phyloP scores from a whole-genome alignment of 2,888 invertebrate species.

The Philereme transversata region DNA sequence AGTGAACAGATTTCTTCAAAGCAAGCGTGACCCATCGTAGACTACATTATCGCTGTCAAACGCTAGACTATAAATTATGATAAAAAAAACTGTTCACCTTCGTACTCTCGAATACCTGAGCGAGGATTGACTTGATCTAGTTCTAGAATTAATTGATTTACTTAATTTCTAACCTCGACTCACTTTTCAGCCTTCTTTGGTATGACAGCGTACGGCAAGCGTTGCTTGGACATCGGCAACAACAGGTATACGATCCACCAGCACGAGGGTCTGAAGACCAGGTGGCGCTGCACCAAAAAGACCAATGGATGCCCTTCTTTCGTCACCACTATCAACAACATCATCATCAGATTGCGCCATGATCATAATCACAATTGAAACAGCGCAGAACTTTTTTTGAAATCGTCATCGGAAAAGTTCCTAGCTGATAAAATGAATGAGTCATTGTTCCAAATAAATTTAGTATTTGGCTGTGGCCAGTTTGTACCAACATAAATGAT shows the following conservation, averaged over 20 bases:
- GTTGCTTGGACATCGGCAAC: conserved; percentile 59
- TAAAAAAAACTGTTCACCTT: too few species aligned
- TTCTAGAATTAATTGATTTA: neutral
- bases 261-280: conserved; percentile 60
- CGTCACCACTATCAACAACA: conserved; percentile 43
- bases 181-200: conserved; percentile 57
- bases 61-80: too few species aligned
- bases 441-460: too few species aligned
- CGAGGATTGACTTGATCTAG: too few species aligned
- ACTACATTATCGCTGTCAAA: too few species aligned
- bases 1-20: too few species aligned
- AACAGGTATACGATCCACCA: conserved; percentile 67
- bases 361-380: conserved; percentile 32
- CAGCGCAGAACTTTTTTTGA: neutral
- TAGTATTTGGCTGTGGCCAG: too few species aligned
- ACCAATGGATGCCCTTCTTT: conserved; percentile 49
- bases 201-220: conserved; percentile 58
- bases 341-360: conserved; percentile 31
- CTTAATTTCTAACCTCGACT: conserved; percentile 6
- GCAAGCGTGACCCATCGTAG: too few species aligned
- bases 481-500: too few species aligned
- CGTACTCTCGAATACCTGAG: too few species aligned
- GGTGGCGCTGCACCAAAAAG: conserved; percentile 51
- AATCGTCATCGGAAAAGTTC: neutral
- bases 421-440: too few species aligned